Conservation (phyloP, 2,113 vertebrate species). For the Tychaedon coryphoeus region DNA sequence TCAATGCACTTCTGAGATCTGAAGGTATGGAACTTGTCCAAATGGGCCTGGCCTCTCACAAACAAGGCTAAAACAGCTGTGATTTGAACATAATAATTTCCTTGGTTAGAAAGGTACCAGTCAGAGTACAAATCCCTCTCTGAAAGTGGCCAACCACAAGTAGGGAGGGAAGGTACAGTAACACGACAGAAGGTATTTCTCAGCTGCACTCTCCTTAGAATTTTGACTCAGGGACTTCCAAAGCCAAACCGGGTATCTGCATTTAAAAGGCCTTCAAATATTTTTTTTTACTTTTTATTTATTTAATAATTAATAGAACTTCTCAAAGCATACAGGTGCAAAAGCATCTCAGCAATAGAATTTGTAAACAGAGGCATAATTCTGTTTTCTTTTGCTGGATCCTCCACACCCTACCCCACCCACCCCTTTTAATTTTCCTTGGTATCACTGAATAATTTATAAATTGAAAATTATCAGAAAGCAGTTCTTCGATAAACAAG, state of each 20-base stretch:
- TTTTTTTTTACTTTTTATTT: neutral
- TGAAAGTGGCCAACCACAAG: neutral
- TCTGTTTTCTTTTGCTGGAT: neutral
- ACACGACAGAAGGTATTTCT: neutral
- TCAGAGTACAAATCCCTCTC: neutral
- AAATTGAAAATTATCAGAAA: neutral
- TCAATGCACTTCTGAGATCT: neutral
- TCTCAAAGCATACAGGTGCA: neutral
- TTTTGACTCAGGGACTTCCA: neutral
- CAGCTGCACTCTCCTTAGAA: neutral
- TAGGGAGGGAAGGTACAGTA: neutral
- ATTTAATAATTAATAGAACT: neutral
- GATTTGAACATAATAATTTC: neutral
- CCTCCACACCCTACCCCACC: too few relatives aligned
- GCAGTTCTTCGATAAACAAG: neutral
- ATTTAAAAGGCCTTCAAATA: neutral
- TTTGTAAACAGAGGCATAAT: neutral
- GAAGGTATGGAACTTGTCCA: neutral
- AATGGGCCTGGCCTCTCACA: neutral
- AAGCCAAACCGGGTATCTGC: neutral
- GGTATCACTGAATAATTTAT: neutral
- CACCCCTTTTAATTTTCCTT: neutral
- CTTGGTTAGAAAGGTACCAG: neutral
- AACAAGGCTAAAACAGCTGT: neutral
- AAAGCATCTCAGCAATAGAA: neutral